Evolutionary conservation across 2,113 vertebrate genomes (phyloP), one percentile per base, ranked within the genome.

Genomic region (Tamias sibiricus): DNA sequence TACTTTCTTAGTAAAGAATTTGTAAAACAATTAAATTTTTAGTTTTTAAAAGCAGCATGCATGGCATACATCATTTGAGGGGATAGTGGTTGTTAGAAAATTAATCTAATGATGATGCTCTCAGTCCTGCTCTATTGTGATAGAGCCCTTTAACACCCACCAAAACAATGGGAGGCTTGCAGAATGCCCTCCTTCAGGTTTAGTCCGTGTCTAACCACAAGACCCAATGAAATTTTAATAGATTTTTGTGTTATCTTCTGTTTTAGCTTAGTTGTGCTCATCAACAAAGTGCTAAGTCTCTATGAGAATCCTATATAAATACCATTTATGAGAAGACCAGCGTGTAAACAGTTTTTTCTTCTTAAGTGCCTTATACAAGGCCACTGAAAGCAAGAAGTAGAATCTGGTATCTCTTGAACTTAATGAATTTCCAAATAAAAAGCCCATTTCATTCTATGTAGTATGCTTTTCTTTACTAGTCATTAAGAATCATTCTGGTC

Each of bases 11-110:
- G n/a, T 32, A 85, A 88, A 96, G 37, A 89, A 93, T 90, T 93
- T 42, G 92, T 52, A 90, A 89, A 84, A 44, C 26, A 64, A 97
- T 75, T 74, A 85, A 84, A 54, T 62, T 72, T 87, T 88, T 74
- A 71, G 76, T 83, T 93, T 93, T 84, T 44, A 68, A 96, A 93
- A 71, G 57, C 20, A 68, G 40, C 1, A 22, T 22, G 30, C 40
- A 57, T 80, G 10, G 6, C 30, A 54, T 59, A 8, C 14, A 52
- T 85, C 28, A 54, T 37, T 94, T 94, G 47, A 5, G 10, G 32
- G 35, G 44, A n/a, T 4, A 22, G 5, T 59, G 79, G 66, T 74
- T 95, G 49, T 72, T 52, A 74, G 69, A 49, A 90, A 79, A 79
- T 69, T 90, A 44, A 95, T n/a, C 20, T 79, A 84, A 72, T 37